Evolutionary conservation across 2,113 vertebrate species (phyloP), one percentile per base, ranked within the genome.

Genomic region (Odocoileus virginianus): DNA sequence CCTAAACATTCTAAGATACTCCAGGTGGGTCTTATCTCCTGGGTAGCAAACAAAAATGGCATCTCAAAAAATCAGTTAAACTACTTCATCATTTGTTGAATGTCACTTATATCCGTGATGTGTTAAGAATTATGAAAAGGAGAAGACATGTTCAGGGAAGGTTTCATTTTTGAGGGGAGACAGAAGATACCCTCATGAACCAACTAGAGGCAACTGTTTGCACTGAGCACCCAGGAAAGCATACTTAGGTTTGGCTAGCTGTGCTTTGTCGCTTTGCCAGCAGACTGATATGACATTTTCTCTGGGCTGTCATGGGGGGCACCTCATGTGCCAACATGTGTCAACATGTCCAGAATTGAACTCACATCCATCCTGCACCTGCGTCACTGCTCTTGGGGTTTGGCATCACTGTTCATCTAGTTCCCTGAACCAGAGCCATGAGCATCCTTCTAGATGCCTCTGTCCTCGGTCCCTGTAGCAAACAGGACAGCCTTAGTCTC

Each of bases 361-460:
- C 43, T 87, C 71, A 94, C 11, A 3, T 3, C 17, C 19, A 7
- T 11, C 17, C 33, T 19, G 19, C 10, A 47, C 45, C 25, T 55
- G 28, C 8, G 5, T 64, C 74, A 14, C 11, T 3, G 23, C 2
- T 58, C 27, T 27, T 2, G 25, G 57, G 45, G 30, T 61, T 14
- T 25, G 16, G 8, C 33, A 40, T 1, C 6, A 4, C 12, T 15
- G 4, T 33, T 6, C 1, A 0, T 17, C 27, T 40, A 25, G 33
- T 12, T 45, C 52, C 36, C 5, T 28, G 23, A 52, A 40, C 27
- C 15, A 52, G 47, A 83, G 82, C 9, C 16, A 2, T 23, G 33
- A 12, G 16, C 6, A 7, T 13, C 47, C 17, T 43, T 28, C 25
- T 36, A 1, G 3, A 64, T 1, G 8, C 19, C n/a, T 47, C 19